phyloP scores from a whole-genome alignment of 2,888 invertebrate genomes.

The Synergus umbraculus region DNA sequence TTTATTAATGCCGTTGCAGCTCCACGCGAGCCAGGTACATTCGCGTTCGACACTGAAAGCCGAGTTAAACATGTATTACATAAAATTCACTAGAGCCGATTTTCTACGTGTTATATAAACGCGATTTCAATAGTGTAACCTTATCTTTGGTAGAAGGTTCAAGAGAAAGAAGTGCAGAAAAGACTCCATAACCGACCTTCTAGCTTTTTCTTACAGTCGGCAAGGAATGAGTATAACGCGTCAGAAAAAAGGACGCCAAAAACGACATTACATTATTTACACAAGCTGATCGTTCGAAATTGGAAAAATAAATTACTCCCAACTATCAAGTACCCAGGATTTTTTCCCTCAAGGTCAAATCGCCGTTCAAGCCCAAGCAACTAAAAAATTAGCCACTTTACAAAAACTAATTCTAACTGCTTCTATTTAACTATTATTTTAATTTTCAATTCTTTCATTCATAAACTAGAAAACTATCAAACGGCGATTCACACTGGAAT shows the following conservation, averaged over 20 bases:
- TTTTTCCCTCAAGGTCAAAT: not conserved
- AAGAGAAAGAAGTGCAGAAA: conserved; percentile 56
- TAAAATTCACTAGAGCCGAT: conserved; percentile 55
- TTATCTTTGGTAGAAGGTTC: conserved; percentile 71
- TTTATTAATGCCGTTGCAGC: conserved; percentile 70
- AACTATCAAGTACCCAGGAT: not conserved
- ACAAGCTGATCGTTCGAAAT: conserved; percentile 12
- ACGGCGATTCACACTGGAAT: not conserved
- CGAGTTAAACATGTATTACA: conserved; percentile 47
- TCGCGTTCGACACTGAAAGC: conserved; percentile 67
- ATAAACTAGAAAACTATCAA: not conserved
- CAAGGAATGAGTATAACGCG: conserved; percentile 44
- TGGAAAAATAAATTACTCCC: not conserved
- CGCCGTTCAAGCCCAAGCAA: not conserved
- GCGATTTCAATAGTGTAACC: conserved; percentile 58
- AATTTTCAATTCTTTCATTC: not conserved
- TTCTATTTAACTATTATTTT: not conserved
- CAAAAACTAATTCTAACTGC: conserved; percentile 7
- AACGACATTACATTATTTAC: conserved; percentile 39
- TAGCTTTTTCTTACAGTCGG: conserved; percentile 20
- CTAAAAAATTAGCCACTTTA: not conserved
- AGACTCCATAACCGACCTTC: conserved; percentile 37
- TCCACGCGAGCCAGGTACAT: conserved; percentile 70
- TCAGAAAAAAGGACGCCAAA: conserved; percentile 47
- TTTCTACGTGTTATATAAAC: conserved; percentile 64